Base-by-base conservation (phyloP, 2,797 vertebrate species). In the Siniperca scherzeri region DNA sequence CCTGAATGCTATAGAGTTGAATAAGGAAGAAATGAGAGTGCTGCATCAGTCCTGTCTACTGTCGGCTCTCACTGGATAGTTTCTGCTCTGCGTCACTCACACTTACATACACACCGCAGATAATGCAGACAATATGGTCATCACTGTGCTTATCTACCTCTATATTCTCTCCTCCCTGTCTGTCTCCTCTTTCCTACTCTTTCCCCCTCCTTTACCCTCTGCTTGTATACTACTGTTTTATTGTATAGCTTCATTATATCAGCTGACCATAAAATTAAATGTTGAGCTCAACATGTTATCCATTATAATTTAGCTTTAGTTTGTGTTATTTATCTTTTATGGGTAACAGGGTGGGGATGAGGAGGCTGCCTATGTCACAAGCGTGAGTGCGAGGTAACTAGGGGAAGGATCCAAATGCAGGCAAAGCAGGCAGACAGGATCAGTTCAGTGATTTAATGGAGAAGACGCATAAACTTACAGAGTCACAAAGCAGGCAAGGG, bases 81-180 rank as follows among this genome's bases (percentile, higher is more conserved):
- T 83, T 81, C 66, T 84, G 62, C 64, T 77, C 48, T 81, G 78
- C 75, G 30, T 80, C 83, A 81, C 74, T 59, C 50, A 8, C 74
- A 82, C 69, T 44, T 25, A 36, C 70, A 57, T 42, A 55, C 67
- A 56, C 67, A n/a, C 64, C 22, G 13, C 60, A 52, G 27, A 82
- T 85, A 85, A 87, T 81, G 48, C 80, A 81, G 76, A 82, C 82
- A 89, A 80, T 73, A 75, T 90, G 77, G 76, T 22, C 64, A 73
- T 77, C 57, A 68, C 73, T 53, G 42, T 22, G 60, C 38, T 52
- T 33, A 60, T 79, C 55, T 40, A 30, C 27, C 27, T 30, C 27
- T 30, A 30, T 30, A 30, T 4, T 46, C 25, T 12, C 21, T 33
- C 6, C 7, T 22, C 44, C n/a, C 30, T 5, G 19, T 57, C 11